Conservation (phyloP, 2,797 vertebrate species). For the Taenioides sp. region DNA sequence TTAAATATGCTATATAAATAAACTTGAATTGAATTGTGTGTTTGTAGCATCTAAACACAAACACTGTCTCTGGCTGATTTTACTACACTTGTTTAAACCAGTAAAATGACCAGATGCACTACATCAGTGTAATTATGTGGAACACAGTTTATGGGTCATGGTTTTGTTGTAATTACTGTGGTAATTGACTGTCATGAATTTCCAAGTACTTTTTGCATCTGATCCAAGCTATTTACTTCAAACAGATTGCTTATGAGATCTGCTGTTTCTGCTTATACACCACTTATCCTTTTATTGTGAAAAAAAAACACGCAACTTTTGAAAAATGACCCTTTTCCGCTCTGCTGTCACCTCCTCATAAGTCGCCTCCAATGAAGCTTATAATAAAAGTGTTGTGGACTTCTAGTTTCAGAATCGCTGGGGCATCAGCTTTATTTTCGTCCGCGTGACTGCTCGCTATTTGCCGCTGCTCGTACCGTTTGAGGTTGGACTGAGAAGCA, state of each 20-base stretch:
- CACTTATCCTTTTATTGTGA: conserved; percentile 20
- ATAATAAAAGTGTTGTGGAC: conserved; percentile 24
- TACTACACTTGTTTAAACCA: neutral
- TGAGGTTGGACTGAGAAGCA: conserved; percentile 30
- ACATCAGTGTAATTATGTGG: conserved; percentile 3
- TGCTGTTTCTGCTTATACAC: conserved; percentile 21
- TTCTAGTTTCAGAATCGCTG: conserved; percentile 32
- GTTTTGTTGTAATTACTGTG: neutral
- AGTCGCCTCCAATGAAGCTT: conserved; percentile 11
- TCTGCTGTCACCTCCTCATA: conserved; percentile 15
- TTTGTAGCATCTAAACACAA: neutral
- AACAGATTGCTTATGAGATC: conserved; percentile 30
- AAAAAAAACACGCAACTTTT: conserved; percentile 17
- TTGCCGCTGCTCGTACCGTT: conserved; percentile 36
- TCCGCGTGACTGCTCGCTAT: conserved; percentile 39
- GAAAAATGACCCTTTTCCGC: conserved; percentile 28
- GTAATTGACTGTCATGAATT: neutral
- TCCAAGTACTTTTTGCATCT: neutral
- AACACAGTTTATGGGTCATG: neutral
- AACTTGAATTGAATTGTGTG: neutral
- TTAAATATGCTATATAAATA: too few relatives aligned
- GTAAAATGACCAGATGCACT: neutral
- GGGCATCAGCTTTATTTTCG: conserved; percentile 50
- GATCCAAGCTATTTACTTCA: conserved; percentile 5
- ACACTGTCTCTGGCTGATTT: neutral